These are phyloP conservation scores for Eucriotettix oculatus DNA, from an alignment of 2,888 invertebrate genomes.

Conservation along the genomic window DNA sequence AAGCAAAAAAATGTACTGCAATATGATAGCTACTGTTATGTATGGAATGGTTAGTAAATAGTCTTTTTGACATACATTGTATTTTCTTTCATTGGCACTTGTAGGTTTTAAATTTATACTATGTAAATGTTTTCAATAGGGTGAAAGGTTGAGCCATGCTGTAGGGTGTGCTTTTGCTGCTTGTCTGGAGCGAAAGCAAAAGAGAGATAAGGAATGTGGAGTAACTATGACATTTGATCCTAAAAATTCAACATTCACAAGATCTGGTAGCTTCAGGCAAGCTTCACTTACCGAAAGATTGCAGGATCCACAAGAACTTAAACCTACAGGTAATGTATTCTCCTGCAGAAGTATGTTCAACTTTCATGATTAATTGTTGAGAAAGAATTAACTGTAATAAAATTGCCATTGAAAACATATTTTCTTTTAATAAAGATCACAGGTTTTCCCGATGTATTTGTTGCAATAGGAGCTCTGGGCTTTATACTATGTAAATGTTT, in stretches of 20 bases:
- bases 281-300: slow-evolving; percentile 64
- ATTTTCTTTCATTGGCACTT: neutral
- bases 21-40: neutral
- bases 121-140: slow-evolving; percentile 31
- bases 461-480: no score
- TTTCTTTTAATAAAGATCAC: no score
- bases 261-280: slow-evolving; percentile 83
- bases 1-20: neutral
- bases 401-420: no score
- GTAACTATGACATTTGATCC: slow-evolving; percentile 86
- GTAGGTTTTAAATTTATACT: neutral
- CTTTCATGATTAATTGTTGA: no score
- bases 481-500: no score
- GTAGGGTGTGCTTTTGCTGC: slow-evolving; percentile 99
- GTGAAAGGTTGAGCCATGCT: slow-evolving; percentile 94
- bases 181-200: slow-evolving; percentile 93
- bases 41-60: neutral
- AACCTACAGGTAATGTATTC: slow-evolving; percentile 20
- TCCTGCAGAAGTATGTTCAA: neutral
- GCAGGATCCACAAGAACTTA: slow-evolving; percentile 41
- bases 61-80: neutral
- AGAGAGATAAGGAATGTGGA: slow-evolving; percentile 89
- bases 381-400: no score
- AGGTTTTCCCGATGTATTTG: no score
- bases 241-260: slow-evolving; percentile 78